Conservation (phyloP, 2,888 invertebrate genomes). For the Melinaea marsaeus region DNA sequence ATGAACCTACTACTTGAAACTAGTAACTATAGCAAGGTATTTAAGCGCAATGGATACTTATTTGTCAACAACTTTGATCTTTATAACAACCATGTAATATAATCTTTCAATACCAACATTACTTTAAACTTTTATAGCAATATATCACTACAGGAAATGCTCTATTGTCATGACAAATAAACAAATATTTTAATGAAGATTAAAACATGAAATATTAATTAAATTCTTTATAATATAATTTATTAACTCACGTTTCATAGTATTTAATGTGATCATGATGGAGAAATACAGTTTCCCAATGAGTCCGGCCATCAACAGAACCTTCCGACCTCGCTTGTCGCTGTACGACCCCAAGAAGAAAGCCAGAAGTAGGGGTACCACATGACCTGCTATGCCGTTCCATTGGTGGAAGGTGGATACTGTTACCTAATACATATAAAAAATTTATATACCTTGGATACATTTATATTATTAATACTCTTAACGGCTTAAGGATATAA, state of each 20-base stretch:
- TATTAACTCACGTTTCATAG: slow-evolving; percentile 68
- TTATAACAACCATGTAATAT: no score
- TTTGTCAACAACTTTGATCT: no score
- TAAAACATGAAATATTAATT: neutral
- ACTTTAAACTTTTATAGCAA: no score
- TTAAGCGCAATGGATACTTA: no score
- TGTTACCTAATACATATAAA: slow-evolving; percentile 73
- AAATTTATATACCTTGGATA: neutral
- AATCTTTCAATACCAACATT: no score
- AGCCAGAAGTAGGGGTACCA: slow-evolving; percentile 85
- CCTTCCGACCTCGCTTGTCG: slow-evolving; percentile 86
- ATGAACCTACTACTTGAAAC: no score
- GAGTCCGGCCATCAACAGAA: slow-evolving; percentile 84
- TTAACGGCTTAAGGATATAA: no score
- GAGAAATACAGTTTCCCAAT: slow-evolving; percentile 87
- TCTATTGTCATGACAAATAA: neutral
- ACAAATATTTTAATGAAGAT: neutral
- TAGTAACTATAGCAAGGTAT: no score
- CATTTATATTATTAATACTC: no score
- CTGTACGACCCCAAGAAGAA: slow-evolving; percentile 90
- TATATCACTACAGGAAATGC: no score
- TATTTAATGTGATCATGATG: slow-evolving; percentile 84
- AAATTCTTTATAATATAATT: neutral
- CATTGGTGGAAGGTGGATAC: slow-evolving; percentile 87
- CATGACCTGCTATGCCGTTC: slow-evolving; percentile 85